Percentiles rank a stretch among this genome's conserved stretches.
These are phyloP conservation scores for Penaeus vannamei DNA, from an alignment of 1,140 invertebrate genomes.

Conservation along the genomic window DNA sequence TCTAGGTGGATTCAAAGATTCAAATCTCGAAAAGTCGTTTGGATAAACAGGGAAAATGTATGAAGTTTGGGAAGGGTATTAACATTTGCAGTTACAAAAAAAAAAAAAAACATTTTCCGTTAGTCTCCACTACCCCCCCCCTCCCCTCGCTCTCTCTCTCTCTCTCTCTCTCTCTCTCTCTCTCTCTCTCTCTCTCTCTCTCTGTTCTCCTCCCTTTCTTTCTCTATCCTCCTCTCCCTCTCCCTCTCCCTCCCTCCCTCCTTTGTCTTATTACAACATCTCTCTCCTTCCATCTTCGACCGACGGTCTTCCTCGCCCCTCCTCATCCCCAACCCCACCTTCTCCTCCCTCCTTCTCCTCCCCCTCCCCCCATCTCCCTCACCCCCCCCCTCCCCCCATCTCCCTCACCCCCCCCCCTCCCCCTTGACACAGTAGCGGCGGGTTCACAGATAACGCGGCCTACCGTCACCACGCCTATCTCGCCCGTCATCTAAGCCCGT, in stretches of 20 bases:
- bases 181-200: conserved; percentile 19
- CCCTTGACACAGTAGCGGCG: too few species aligned
- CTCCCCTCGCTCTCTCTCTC: background rate
- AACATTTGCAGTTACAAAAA: too few species aligned
- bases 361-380: background rate
- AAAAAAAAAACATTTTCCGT: too few species aligned
- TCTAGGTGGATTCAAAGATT: too few species aligned
- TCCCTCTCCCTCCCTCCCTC: background rate
- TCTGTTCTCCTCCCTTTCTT: background rate
- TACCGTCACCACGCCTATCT: too few species aligned
- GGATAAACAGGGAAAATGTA: too few species aligned
- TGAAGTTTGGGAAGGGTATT: too few species aligned
- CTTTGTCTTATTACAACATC: background rate
- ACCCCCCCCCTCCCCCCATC: too few species aligned
- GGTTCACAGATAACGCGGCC: too few species aligned
- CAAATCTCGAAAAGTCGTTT: too few species aligned
- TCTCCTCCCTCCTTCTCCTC: background rate
- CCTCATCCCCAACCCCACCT: conserved; percentile 12
- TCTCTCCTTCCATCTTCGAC: background rate
- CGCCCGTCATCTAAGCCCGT: too few species aligned
- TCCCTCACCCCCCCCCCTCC: too few species aligned
- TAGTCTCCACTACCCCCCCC: background rate
- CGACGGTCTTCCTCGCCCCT: background rate
- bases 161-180: conserved; percentile 43
- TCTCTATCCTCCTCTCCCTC: conserved; percentile 20